phyloP scores from a whole-genome alignment of 2,888 invertebrate species.

The Heliconius cydno region DNA sequence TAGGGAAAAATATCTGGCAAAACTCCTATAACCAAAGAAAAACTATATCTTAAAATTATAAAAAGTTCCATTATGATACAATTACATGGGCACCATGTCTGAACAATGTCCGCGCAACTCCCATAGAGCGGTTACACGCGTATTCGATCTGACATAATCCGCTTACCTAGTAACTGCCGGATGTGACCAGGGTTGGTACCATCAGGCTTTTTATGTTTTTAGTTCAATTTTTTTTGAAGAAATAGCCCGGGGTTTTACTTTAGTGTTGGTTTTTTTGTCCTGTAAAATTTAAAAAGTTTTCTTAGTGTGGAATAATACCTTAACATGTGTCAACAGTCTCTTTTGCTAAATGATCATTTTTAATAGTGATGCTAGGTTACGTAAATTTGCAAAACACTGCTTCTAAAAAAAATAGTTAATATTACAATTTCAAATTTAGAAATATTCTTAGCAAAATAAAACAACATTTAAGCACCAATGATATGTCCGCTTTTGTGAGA shows the following conservation, averaged over 20 bases:
- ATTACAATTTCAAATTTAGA: too few relatives aligned
- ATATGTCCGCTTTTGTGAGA: not conserved
- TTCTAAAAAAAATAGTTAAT: not conserved
- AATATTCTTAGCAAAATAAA: too few relatives aligned
- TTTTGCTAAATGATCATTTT: not conserved
- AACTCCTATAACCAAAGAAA: not conserved
- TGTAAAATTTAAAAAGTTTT: too few relatives aligned
- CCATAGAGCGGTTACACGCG: constrained; percentile 42
- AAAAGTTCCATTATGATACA: not conserved
- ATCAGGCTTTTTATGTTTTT: constrained; percentile 3
- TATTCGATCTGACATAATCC: constrained; percentile 70
- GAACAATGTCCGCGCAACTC: constrained; percentile 39
- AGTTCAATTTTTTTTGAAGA: not conserved
- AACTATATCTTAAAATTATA: not conserved
- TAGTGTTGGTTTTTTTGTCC: too few relatives aligned
- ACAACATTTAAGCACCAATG: too few relatives aligned
- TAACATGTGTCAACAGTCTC: too few relatives aligned
- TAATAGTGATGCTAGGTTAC: too few relatives aligned
- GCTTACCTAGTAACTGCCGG: constrained; percentile 78
- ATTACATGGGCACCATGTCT: constrained; percentile 20
- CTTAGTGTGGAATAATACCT: not conserved
- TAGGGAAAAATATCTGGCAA: not conserved
- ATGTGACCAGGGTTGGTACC: constrained; percentile 66
- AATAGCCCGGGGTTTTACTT: not conserved
- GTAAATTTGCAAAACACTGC: too few relatives aligned